Evolutionary conservation across 2,113 vertebrate species (phyloP), one percentile per base, ranked within the genome.

Genomic region (Scomber colias): DNA sequence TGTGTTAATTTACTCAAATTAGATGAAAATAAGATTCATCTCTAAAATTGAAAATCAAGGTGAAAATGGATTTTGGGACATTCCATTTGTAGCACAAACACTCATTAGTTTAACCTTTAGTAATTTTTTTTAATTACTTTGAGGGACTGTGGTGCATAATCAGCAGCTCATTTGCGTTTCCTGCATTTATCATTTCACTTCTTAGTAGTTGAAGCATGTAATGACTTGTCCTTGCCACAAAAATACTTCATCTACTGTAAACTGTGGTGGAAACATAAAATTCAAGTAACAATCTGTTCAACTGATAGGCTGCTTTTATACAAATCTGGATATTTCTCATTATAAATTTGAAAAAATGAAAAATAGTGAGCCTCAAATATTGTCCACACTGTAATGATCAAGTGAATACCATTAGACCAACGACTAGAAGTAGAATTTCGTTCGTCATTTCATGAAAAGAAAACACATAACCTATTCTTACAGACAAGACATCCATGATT

Each of bases 121-220:
- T 64, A 48, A 31, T 65, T 72, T 50, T 27, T 65, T 67, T 35
- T 87, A 75, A 78, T 80, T 71, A 78, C 53, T 84, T 63, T 70
- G 57, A 77, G 54, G 59, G 51, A 60, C 27, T 81, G 48, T 60
- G 12, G 17, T 79, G 80, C 45, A 51, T 71, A 80, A 70, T 85
- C 57, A 81, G 59, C 12, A 65, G 64, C 64, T 61, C 50, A 66
- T 84, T 87, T 80, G 81, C 79, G 83, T 82, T 71, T 77, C 12
- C 16, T 27, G 19, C 35, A 53, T 85, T 77, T 88, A 75, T 73
- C 48, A 60, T 75, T 67, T 71, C 51, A 45, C 70, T 66, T 19
- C 19, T 49, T 61, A 65, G 77, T 82, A 75, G 51, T 61, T 46
- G 31, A 54, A 7, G 14, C 51, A 71, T 71, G 57, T 30, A 51